A percentile compares a stretch with the other conserved stretches of the same genome.
These are phyloP conservation scores for Phymastichus coffea DNA, from an alignment of 1,140 invertebrate species.

Conservation along the genomic window DNA sequence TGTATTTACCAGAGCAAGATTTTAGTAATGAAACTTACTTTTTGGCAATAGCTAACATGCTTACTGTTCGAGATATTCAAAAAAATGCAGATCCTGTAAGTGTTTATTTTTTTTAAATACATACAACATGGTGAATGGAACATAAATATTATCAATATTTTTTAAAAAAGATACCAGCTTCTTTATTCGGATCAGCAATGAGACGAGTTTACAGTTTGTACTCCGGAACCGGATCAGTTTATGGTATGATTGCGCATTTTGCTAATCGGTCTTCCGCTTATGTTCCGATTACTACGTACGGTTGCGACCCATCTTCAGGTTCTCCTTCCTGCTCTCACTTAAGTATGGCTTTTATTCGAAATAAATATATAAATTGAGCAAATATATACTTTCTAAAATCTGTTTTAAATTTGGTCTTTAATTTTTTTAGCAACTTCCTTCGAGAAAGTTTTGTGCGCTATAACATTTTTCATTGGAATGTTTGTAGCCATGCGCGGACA, in stretches of 20 bases:
- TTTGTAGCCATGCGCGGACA: constrained; percentile 8
- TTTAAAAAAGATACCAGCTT: constrained; percentile 41
- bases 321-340: constrained; percentile 53
- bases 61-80: constrained; percentile 60
- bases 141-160: background rate
- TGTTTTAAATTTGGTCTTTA: constrained; percentile 1
- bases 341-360: constrained; percentile 35
- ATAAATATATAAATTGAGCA: background rate
- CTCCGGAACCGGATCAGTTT: constrained; percentile 64
- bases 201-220: constrained; percentile 63
- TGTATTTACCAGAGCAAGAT: constrained; percentile 63
- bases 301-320: constrained; percentile 57
- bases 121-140: background rate
- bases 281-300: constrained; percentile 67
- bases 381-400: too few species aligned
- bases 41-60: constrained; percentile 62
- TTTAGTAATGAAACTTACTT: constrained; percentile 63
- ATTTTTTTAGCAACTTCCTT: background rate
- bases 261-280: constrained; percentile 60
- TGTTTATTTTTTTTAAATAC: too few species aligned
- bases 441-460: background rate
- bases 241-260: constrained; percentile 61
- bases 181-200: constrained; percentile 36
- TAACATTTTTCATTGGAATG: constrained; percentile 9
- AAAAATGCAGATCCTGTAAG: constrained; percentile 61